phyloP scores from a whole-genome alignment of 1,140 invertebrate genomes.

The Stenopsyche tienmushanensis region DNA sequence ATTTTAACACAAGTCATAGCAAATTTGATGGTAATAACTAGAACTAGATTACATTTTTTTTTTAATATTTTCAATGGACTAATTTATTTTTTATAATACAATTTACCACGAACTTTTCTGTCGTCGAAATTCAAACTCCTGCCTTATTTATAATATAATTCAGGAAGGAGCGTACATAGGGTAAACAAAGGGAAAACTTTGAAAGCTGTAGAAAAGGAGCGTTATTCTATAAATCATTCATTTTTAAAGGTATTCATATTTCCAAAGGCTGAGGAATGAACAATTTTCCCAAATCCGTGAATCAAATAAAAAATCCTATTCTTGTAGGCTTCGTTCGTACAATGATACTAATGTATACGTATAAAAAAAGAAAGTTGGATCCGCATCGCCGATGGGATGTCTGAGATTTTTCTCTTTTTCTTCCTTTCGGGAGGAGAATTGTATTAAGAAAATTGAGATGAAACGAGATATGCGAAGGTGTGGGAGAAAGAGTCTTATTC shows the following conservation, averaged over 20 bases:
- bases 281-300: slow-evolving; percentile 16
- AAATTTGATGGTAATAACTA: too few relatives aligned
- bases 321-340: background rate
- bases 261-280: background rate
- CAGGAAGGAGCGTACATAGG: too few relatives aligned
- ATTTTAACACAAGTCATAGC: too few relatives aligned
- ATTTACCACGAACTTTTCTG: too few relatives aligned
- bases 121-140: too few relatives aligned
- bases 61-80: too few relatives aligned
- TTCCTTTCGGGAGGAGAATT: slow-evolving; percentile 8
- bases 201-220: too few relatives aligned
- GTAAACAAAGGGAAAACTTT: too few relatives aligned
- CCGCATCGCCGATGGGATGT: background rate
- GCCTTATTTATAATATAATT: too few relatives aligned
- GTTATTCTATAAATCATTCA: too few relatives aligned
- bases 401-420: background rate
- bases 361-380: background rate
- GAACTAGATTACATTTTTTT: too few relatives aligned
- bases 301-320: slow-evolving; percentile 23
- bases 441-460: slow-evolving; percentile 23
- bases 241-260: slow-evolving; percentile 3
- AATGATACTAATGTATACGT: background rate
- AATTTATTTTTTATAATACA: too few relatives aligned
- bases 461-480: slow-evolving; percentile 14
- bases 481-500: slow-evolving; percentile 7